Evolutionary conservation across 2,888 invertebrate species (phyloP).

Genomic region (Plagodis dolabraria): DNA sequence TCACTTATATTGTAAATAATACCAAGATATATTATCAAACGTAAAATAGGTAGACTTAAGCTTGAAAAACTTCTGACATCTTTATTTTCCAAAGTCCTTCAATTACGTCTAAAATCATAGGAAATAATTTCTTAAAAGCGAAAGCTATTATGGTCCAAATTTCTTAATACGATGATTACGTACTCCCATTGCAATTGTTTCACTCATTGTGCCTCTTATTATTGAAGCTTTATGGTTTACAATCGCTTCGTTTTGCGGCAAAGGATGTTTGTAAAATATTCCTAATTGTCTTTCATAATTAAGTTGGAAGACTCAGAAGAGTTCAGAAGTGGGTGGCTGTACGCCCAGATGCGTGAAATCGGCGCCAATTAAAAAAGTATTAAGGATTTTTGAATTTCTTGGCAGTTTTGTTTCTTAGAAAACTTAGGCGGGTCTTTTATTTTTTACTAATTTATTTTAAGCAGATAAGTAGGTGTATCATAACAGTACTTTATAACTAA

Average conservation of each 20-base stretch:
- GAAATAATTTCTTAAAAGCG: slow-evolving; percentile 51
- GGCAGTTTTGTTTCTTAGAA: slow-evolving; percentile 30
- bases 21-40: no score
- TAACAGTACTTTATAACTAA: no score
- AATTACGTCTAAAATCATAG: slow-evolving; percentile 34
- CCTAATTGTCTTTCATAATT: slow-evolving; percentile 66
- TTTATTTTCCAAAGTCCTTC: slow-evolving; percentile 28
- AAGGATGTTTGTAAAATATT: slow-evolving; percentile 36
- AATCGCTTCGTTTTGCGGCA: slow-evolving; percentile 21
- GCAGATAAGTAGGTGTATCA: no score
- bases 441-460: neutral
- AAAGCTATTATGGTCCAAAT: slow-evolving; percentile 48
- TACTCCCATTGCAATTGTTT: slow-evolving; percentile 30
- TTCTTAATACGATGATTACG: slow-evolving; percentile 54
- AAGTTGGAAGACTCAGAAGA: slow-evolving; percentile 47
- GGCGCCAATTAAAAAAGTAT: slow-evolving; percentile 61
- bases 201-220: slow-evolving; percentile 32
- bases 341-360: slow-evolving; percentile 63
- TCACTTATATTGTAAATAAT: no score
- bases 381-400: slow-evolving; percentile 55
- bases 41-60: slow-evolving; percentile 1
- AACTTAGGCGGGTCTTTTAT: slow-evolving; percentile 3
- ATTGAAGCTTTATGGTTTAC: slow-evolving; percentile 19
- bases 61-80: slow-evolving; percentile 25
- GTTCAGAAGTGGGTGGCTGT: slow-evolving; percentile 52